Evolutionary conservation across 1,140 invertebrate species (phyloP).

Genomic region (Hirudo medicinalis): DNA sequence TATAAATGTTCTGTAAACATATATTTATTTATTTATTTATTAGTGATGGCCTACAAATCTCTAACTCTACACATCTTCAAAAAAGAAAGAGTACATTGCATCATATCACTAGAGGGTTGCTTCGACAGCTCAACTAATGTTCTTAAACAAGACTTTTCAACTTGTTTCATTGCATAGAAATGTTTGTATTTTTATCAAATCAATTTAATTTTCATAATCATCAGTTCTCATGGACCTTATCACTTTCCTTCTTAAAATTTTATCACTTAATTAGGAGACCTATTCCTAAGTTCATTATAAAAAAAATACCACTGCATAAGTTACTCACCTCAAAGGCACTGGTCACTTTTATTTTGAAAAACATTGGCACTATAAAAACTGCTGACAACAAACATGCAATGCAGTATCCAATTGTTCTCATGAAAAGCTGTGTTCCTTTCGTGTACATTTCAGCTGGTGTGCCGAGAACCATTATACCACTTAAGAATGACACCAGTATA

Average conservation of each 20-base stretch:
- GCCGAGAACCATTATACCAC: conserved; percentile 22
- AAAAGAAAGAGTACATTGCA: no score
- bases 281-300: neutral
- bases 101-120: no score
- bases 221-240: no score
- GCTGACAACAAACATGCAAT: conserved; percentile 21
- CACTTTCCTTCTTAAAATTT: neutral
- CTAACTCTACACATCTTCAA: no score
- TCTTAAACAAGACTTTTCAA: no score
- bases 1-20: no score
- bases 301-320: neutral
- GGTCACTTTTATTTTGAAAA: conserved; percentile 22
- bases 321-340: conserved; percentile 23
- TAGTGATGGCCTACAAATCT: no score
- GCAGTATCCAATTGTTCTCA: conserved; percentile 20
- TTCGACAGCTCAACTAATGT: no score
- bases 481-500: conserved; percentile 23
- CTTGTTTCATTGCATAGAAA: no score
- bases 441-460: conserved; percentile 25
- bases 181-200: no score
- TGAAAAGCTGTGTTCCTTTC: conserved; percentile 19
- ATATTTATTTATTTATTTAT: no score
- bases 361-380: conserved; percentile 23
- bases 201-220: no score
- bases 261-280: neutral